Evolutionary conservation across 2,113 vertebrate genomes (phyloP).

Genomic region (Lipotes vexillifer): DNA sequence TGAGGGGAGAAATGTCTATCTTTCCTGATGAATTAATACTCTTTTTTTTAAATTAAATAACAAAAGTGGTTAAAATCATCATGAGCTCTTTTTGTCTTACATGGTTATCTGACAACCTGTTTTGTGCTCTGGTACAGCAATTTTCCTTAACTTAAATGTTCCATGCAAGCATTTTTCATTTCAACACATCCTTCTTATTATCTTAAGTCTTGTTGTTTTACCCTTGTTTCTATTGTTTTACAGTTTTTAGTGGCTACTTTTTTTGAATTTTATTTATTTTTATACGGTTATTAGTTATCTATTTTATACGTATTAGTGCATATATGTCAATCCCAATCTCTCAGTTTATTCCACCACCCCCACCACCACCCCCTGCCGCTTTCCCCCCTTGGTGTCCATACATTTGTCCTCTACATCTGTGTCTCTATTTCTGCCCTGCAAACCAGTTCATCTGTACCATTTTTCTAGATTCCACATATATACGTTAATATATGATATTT

Average conservation of each 20-base stretch:
- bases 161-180: background rate
- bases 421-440: too few relatives aligned
- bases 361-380: too few relatives aligned
- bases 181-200: background rate
- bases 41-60: background rate
- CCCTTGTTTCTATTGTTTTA: background rate
- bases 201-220: background rate
- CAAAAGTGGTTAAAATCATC: background rate
- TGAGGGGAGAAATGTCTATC: background rate
- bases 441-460: too few relatives aligned
- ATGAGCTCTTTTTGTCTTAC: background rate
- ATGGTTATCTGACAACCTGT: background rate
- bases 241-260: background rate
- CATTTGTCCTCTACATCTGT: too few relatives aligned
- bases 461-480: too few relatives aligned
- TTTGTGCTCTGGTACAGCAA: background rate
- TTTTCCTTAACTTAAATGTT: background rate
- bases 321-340: too few relatives aligned
- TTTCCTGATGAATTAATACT: background rate
- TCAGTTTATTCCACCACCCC: too few relatives aligned
- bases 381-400: too few relatives aligned
- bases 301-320: too few relatives aligned
- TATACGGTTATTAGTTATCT: too few relatives aligned
- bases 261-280: too few relatives aligned
- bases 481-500: too few relatives aligned